phyloP scores from a whole-genome alignment of 2,888 invertebrate genomes.

The Xestia c-nigrum region DNA sequence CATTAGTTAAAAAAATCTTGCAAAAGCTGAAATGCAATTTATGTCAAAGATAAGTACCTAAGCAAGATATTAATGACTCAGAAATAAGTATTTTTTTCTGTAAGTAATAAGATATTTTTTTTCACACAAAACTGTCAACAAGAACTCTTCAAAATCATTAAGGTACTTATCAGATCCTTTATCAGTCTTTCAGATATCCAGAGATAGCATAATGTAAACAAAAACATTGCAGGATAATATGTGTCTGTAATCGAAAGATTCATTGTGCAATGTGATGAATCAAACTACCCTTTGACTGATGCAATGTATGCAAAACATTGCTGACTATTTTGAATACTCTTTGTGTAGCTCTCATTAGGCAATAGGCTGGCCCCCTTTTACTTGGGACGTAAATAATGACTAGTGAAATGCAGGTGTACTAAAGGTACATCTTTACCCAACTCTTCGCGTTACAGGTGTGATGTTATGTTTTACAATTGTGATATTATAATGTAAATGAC shows the following conservation, averaged over 20 bases:
- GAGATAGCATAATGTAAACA: conserved; percentile 3
- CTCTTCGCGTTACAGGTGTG: neutral
- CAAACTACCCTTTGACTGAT: conserved; percentile 40
- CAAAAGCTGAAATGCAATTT: neutral
- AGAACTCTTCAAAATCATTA: neutral
- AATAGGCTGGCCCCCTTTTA: neutral
- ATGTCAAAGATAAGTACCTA: neutral
- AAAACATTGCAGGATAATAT: conserved; percentile 10
- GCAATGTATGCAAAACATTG: conserved; percentile 28
- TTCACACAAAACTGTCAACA: too few relatives aligned
- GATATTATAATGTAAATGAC: neutral
- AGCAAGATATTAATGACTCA: neutral
- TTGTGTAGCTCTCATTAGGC: neutral
- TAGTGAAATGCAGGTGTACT: neutral
- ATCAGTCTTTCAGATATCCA: neutral
- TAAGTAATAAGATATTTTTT: too few relatives aligned
- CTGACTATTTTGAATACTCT: neutral
- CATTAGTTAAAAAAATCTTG: neutral
- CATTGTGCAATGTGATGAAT: conserved; percentile 43
- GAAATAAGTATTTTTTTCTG: too few relatives aligned
- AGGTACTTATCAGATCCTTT: neutral
- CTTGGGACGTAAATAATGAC: neutral
- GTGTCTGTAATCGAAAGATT: conserved; percentile 24
- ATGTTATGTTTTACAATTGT: neutral
- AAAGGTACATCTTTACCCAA: neutral